A percentile compares a stretch with the other conserved stretches of the same genome.
phyloP scores from a whole-genome alignment of 2,113 vertebrate species.

The Nettapus auritus region DNA sequence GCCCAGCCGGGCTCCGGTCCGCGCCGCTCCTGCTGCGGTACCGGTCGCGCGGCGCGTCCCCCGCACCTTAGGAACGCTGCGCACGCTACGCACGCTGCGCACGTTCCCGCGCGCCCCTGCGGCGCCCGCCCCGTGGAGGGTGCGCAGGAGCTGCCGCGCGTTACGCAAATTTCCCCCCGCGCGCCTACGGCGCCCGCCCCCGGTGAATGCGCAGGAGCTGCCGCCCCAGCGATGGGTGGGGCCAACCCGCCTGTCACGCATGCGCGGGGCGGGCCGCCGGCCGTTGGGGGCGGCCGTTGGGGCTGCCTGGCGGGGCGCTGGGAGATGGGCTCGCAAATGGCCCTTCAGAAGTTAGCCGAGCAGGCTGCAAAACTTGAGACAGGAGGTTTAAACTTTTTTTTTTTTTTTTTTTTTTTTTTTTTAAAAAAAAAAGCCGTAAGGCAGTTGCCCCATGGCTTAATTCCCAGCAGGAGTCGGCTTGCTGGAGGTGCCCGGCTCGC shows the following conservation, averaged over 20 bases:
- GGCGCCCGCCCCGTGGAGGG: no score
- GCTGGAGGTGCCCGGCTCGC: not conserved
- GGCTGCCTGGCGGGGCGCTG: no score
- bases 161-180: conserved; percentile 14
- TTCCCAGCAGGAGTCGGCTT: not conserved
- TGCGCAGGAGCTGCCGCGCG: not conserved
- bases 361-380: not conserved
- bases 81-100: no score
- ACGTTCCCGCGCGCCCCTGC: no score
- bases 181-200: not conserved
- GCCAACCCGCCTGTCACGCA: no score
- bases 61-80: no score
- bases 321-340: not conserved
- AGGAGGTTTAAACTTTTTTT: not conserved
- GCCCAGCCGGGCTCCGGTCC: not conserved
- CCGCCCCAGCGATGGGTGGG: not conserved
- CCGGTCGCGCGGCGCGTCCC: no score
- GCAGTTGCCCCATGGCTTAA: not conserved
- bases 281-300: no score
- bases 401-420: no score
- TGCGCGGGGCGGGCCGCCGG: no score
- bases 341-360: not conserved
- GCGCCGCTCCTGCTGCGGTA: no score
- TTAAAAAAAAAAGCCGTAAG: no score
- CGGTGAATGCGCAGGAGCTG: rapidly evolving